Percentiles rank a stretch among this genome's conserved stretches.
phyloP scores from a whole-genome alignment of 2,797 vertebrate species.

The Thalassophryne amazonica region DNA sequence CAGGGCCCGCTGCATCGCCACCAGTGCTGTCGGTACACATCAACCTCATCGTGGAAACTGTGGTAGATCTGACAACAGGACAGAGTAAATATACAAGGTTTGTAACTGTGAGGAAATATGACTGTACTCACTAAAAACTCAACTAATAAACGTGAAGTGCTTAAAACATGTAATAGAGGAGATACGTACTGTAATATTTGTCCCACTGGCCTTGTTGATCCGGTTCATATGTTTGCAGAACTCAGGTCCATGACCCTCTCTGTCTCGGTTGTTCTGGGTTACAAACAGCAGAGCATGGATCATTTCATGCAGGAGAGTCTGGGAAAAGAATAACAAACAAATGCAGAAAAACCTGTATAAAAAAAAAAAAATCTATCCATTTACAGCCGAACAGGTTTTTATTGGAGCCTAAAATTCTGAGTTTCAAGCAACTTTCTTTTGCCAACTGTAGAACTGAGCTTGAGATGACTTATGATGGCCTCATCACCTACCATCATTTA shows the following conservation, averaged over 20 bases:
- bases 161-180: accelerated
- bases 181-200: constrained; percentile 85
- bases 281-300: constrained; percentile 97
- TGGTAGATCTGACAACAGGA: constrained; percentile 83
- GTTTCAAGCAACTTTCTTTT: too few species aligned
- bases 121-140: too few species aligned
- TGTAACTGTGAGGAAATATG: not conserved
- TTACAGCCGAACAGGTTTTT: too few species aligned
- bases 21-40: constrained; percentile 94
- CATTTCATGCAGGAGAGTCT: constrained; percentile 98
- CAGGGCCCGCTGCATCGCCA: constrained; percentile 94
- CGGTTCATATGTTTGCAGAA: constrained; percentile 96
- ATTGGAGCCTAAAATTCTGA: too few species aligned
- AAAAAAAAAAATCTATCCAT: too few species aligned
- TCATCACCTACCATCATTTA: too few species aligned
- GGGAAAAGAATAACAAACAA: too few species aligned
- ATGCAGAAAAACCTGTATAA: accelerated
- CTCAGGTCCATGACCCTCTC: constrained; percentile 91
- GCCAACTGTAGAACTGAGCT: too few species aligned
- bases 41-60: constrained; percentile 88
- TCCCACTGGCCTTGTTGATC: constrained; percentile 88
- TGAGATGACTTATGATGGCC: too few species aligned
- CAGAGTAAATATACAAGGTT: not conserved
- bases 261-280: constrained; percentile 90
- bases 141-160: not conserved